Evolutionary conservation across 2,113 vertebrate species (phyloP).

Genomic region (Anarrhichthys ocellatus): DNA sequence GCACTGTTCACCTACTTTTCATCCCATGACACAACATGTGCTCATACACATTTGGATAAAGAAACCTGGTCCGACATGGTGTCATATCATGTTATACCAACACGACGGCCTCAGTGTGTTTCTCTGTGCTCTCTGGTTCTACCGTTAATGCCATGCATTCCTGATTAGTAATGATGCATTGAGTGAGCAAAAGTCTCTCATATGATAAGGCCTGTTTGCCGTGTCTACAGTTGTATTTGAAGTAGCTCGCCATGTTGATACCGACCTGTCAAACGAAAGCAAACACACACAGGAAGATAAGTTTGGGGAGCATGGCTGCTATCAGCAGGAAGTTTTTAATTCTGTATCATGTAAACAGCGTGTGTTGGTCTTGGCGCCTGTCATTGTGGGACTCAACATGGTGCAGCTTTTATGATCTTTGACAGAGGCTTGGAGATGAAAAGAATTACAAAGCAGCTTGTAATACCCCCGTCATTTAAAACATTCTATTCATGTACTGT

Average conservation of each 20-base stretch:
- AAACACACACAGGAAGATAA: constrained; percentile 60
- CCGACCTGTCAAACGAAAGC: constrained; percentile 67
- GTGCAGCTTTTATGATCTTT: constrained; percentile 16
- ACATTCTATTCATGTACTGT: not conserved
- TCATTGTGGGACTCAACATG: constrained; percentile 14
- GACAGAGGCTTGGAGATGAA: constrained; percentile 20
- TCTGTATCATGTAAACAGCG: constrained; percentile 58
- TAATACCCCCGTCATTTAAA: not conserved
- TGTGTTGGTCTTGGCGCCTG: constrained; percentile 62
- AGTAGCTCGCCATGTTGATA: constrained; percentile 53
- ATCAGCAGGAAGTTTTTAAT: constrained; percentile 64
- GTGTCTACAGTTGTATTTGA: constrained; percentile 33
- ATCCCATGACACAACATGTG: not conserved
- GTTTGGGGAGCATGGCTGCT: constrained; percentile 24
- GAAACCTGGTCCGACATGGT: not conserved
- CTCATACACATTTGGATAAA: not conserved
- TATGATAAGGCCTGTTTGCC: constrained; percentile 19
- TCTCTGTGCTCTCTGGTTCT: constrained; percentile 2
- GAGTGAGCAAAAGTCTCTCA: constrained; percentile 12
- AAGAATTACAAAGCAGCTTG: constrained; percentile 7
- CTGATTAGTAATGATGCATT: constrained; percentile 29
- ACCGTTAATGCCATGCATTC: constrained; percentile 8
- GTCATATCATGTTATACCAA: not conserved
- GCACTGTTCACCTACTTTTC: constrained; percentile 63
- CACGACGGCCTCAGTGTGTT: not conserved